These are phyloP conservation scores for Prunella strophiata DNA, from an alignment of 2,797 vertebrate species.

Conservation along the genomic window DNA sequence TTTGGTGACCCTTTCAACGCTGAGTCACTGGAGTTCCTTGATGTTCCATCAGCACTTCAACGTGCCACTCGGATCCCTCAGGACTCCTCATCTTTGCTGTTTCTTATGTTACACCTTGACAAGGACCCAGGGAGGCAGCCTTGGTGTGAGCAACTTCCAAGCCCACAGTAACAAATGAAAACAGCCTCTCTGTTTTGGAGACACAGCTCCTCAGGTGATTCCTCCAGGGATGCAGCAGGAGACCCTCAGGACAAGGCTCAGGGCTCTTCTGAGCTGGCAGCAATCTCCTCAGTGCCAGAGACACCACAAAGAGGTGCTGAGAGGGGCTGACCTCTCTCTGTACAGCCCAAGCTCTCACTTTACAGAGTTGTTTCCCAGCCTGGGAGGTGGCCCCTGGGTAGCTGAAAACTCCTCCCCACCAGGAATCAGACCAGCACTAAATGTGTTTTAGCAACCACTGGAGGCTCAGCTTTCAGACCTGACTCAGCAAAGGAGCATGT, in stretches of 20 bases:
- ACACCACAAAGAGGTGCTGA: neutral
- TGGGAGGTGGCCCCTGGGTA: neutral
- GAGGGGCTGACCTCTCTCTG: neutral
- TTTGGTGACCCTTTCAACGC: accelerated
- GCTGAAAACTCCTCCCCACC: neutral
- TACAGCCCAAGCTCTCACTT: neutral
- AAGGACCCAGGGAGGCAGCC: neutral
- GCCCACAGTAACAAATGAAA: neutral
- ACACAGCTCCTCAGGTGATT: accelerated
- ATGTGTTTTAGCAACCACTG: neutral
- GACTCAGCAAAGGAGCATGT: neutral
- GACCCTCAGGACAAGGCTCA: neutral
- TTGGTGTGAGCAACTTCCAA: neutral
- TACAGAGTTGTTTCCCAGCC: neutral
- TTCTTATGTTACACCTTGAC: neutral
- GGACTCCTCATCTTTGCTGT: neutral
- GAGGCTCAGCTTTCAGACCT: neutral
- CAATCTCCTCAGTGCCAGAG: neutral
- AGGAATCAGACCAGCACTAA: neutral
- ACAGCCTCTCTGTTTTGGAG: neutral
- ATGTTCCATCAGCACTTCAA: accelerated
- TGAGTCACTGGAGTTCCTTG: accelerated
- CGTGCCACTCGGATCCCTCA: neutral
- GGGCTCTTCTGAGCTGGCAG: neutral
- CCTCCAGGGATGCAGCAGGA: neutral